These are phyloP conservation scores for Pterocles orientalis DNA, from an alignment of 2,113 vertebrate genomes.

Conservation along the genomic window DNA sequence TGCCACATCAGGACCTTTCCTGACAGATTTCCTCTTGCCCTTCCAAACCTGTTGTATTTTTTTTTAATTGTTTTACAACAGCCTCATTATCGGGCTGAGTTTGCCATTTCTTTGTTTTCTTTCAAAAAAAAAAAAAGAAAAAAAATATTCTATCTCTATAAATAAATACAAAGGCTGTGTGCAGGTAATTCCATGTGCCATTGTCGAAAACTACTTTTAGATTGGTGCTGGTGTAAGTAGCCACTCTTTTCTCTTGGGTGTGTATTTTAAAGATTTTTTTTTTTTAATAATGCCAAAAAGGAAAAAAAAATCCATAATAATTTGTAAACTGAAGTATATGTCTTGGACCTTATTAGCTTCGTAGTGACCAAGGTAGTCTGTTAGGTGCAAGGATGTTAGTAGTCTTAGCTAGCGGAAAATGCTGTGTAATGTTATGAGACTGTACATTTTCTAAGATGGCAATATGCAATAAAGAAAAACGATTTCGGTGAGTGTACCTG, in stretches of 20 bases:
- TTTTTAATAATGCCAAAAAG: conserved; percentile 82
- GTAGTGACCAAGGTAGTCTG: conserved; percentile 74
- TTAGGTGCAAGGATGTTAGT: conserved; percentile 79
- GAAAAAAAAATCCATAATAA: conserved; percentile 68
- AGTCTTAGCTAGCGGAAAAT: conserved; percentile 70
- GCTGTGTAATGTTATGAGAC: conserved; percentile 76
- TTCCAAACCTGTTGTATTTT: conserved; percentile 25
- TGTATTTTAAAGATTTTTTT: conserved; percentile 76
- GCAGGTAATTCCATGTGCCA: conserved; percentile 81
- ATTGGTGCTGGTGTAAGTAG: conserved; percentile 83
- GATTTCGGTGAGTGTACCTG: conserved; percentile 60
- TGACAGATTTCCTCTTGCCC: conserved; percentile 54
- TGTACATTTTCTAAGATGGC: conserved; percentile 82
- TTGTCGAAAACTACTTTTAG: conserved; percentile 76
- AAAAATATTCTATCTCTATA: conserved; percentile 34
- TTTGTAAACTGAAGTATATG: conserved; percentile 81
- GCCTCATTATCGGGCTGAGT: conserved; percentile 47
- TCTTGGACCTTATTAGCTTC: conserved; percentile 77
- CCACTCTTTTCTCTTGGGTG: conserved; percentile 77
- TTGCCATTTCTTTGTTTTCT: conserved; percentile 67
- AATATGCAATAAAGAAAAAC: conserved; percentile 84
- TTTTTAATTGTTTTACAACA: conserved; percentile 14
- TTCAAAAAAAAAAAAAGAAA: neutral
- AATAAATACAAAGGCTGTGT: conserved; percentile 63
- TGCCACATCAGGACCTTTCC: conserved; percentile 58